Base-by-base conservation (phyloP, 2,888 invertebrate genomes). In the Corbicula japonica region DNA sequence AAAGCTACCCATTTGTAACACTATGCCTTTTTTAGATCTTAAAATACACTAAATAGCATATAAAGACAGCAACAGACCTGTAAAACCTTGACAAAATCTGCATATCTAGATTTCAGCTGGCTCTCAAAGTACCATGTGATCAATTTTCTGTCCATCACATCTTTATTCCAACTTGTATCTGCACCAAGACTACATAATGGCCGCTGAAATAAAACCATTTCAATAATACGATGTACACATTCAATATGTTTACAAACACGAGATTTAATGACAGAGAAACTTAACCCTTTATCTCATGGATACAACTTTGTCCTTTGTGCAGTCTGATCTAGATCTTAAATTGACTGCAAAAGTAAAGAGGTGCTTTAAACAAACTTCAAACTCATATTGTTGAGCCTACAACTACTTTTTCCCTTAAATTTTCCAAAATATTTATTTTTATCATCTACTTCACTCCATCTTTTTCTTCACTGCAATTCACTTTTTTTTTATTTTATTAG, bases 51-150 rank as follows among this genome's bases (percentile, higher is more conserved):
- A 41, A 12, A 18, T 28, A 10, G 15, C 26, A 8, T 12, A 23
- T 38, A 68, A 28, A 26, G 21, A 34, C n/a, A 12, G 8, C 32
- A 28, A 56, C 82, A 81, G 80, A 91, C 95, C 90, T 96, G 96
- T 54, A 98, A 89, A 0, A 96, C 95, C 65, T 95, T 95, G 10
- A 98, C 95, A 91, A 97, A 98, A 1, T 94, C 94, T 86, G 94
- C 87, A 94, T 97, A 98, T 35, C 95, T 94, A 83, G 96, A 96
- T 92, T 97, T 97, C 1, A 99, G 93, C 89, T 97, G 96, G 90
- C 97, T 96, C 92, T 99, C 99, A 93, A 96, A 99, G 90, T 96
- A 96, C 98, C 98, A 99, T 70, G 93, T 61, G 38, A 94, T 48
- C 60, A 94, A 87, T 44, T 89, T 86, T 61, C 86, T 91, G 77